Conservation (phyloP, 2,113 vertebrate genomes). For the Ammodytes dubius region DNA sequence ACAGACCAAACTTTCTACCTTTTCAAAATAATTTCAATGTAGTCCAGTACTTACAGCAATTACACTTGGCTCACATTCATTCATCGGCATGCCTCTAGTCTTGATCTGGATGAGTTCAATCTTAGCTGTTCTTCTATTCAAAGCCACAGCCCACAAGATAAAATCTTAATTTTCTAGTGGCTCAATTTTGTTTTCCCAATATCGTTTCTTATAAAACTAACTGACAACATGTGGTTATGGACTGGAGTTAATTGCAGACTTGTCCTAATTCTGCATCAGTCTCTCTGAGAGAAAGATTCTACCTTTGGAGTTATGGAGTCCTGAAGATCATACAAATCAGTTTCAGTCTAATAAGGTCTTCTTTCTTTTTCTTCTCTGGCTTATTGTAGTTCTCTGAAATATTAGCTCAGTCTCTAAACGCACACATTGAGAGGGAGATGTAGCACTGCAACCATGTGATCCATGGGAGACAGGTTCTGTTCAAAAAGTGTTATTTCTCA, state of each 20-base stretch:
- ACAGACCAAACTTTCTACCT: neutral
- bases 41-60: neutral
- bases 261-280: slow-evolving; percentile 26
- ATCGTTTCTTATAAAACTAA: slow-evolving; percentile 8
- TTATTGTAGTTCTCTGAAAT: neutral
- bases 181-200: slow-evolving; percentile 25
- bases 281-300: slow-evolving; percentile 9
- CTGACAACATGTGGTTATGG: slow-evolving; percentile 17
- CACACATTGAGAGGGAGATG: neutral
- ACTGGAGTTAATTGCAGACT: slow-evolving; percentile 39
- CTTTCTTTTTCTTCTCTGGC: neutral
- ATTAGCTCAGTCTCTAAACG: neutral
- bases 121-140: neutral
- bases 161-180: slow-evolving; percentile 5
- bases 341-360: neutral
- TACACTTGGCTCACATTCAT: neutral
- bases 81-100: neutral
- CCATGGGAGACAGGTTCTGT: slow-evolving; percentile 10
- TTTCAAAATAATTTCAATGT: neutral
- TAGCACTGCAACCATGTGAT: slow-evolving; percentile 11
- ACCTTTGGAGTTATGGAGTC: neutral
- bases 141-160: slow-evolving; percentile 22
- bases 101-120: slow-evolving; percentile 14
- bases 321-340: neutral
- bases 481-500: slow-evolving; percentile 43